Base-by-base conservation (phyloP, 2,797 vertebrate genomes). In the Onychomys leucogaster region DNA sequence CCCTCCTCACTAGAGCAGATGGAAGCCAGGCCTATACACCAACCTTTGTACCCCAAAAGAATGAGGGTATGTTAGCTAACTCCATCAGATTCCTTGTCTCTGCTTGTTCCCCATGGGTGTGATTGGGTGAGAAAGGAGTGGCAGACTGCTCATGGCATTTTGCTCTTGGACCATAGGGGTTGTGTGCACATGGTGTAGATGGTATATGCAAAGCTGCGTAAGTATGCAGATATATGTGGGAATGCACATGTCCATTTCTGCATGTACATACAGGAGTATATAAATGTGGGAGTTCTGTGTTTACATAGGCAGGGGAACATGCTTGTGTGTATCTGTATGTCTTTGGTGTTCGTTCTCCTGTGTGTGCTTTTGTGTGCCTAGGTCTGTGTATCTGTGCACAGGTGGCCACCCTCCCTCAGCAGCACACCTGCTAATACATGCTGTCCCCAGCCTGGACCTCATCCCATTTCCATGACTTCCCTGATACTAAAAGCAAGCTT, bases 41-140 rank as follows among this genome's bases (percentile, higher is more conserved):
- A 12, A 57, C 59, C 8, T 19, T 73, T 89, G 86, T 92, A 88
- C 61, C 83, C 71, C 43, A 73, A 52, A 0, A 17, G n/a, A 6
- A 91, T 27, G 11, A 21, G 27, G 2, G 89, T 27, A 16, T 88
- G 96, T 91, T 82, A 80, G 41, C 2, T 5, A 0, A 11, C 61
- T 7, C 27, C 19, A 19, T 71, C 25, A n/a, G n/a, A 78, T 90
- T 96, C 90, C 83, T 85, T 81, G 0, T 34, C 86, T 57, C 94
- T 85, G 80, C 90, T 94, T 97, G 57, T 90, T 97, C 97, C 97
- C 93, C 0, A 3, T 91, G 89, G 80, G 49, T 16, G 65, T 34
- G 73, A n/a, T 97, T 69, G 55, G 46, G 11, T 37, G n/a, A n/a
- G 9, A 49, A 55, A 16, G 23, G 77, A 8, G 25, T n/a, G 61